A percentile compares a stretch with the other conserved stretches of the same genome.
phyloP scores from a whole-genome alignment of 2,888 invertebrate species.

The Cerastoderma edule region DNA sequence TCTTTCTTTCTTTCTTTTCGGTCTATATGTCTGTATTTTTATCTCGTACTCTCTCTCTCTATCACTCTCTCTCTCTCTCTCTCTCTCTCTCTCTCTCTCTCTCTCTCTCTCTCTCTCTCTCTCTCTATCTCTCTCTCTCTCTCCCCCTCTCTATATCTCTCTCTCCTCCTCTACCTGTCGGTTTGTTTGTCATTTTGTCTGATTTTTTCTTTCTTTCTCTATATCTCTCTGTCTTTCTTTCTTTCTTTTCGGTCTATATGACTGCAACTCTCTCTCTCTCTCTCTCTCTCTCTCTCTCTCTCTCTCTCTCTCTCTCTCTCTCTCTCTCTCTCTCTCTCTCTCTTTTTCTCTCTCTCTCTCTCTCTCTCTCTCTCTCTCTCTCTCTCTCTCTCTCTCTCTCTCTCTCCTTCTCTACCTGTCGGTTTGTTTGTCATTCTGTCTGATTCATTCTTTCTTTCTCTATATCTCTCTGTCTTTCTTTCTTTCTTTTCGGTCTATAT shows the following conservation, averaged over 20 bases:
- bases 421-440: background rate
- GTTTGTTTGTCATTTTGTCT: background rate
- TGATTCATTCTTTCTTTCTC: no score
- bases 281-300: conserved; percentile 8
- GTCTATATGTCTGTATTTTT: background rate
- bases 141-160: background rate
- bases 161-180: background rate
- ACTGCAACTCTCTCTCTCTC: conserved; percentile 3
- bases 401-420: background rate
- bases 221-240: background rate
- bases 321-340: background rate
- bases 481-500: background rate
- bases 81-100: background rate
- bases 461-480: no score
- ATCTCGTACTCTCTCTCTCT: background rate
- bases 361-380: background rate
- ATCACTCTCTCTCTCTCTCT: background rate
- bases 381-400: background rate
- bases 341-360: background rate
- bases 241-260: background rate
- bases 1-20: background rate
- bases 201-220: background rate
- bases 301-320: conserved; percentile 1
- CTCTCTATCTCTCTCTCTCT: no score
- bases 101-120: background rate